A percentile compares a stretch with the other conserved stretches of the same genome.
phyloP scores from a whole-genome alignment of 2,797 vertebrate species.

The Sciaenops ocellatus region DNA sequence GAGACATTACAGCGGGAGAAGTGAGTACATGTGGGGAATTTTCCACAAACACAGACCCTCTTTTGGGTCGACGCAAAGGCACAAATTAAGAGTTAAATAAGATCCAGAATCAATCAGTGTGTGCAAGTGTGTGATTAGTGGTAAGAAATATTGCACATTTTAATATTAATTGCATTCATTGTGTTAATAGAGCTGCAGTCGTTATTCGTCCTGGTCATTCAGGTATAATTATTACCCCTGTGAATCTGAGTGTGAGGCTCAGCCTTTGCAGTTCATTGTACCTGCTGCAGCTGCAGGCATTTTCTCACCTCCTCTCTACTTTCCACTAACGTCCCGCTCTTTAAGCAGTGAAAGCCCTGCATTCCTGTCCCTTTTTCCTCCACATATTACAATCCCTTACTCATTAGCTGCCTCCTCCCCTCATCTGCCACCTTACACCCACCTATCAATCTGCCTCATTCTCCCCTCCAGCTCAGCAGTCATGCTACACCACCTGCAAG shows the following conservation, averaged over 20 bases:
- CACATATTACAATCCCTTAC: constrained; percentile 61
- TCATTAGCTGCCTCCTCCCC: constrained; percentile 66
- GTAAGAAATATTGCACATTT: constrained; percentile 1
- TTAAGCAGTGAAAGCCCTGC: constrained; percentile 61
- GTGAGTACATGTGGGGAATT: constrained; percentile 76
- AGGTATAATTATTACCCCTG: constrained; percentile 54
- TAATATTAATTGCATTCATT: not conserved
- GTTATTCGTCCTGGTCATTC: constrained; percentile 19
- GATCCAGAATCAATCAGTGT: not conserved
- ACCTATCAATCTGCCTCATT: constrained; percentile 47
- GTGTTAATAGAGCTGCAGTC: not conserved
- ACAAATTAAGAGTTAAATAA: not conserved
- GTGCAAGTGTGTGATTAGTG: not conserved
- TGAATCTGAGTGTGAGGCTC: constrained; percentile 27
- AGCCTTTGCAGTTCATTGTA: constrained; percentile 56
- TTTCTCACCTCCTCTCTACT: constrained; percentile 71
- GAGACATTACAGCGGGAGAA: constrained; percentile 88
- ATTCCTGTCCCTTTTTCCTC: constrained; percentile 72
- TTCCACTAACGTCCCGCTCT: constrained; percentile 64
- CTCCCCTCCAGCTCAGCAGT: constrained; percentile 53
- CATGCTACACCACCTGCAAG: constrained; percentile 60
- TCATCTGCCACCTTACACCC: constrained; percentile 67
- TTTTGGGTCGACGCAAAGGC: not conserved
- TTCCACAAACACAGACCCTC: constrained; percentile 5
- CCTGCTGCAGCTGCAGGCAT: constrained; percentile 65